Conservation (phyloP, 64 coral and sea anemone genomes). For the Orbicella faveolata region DNA sequence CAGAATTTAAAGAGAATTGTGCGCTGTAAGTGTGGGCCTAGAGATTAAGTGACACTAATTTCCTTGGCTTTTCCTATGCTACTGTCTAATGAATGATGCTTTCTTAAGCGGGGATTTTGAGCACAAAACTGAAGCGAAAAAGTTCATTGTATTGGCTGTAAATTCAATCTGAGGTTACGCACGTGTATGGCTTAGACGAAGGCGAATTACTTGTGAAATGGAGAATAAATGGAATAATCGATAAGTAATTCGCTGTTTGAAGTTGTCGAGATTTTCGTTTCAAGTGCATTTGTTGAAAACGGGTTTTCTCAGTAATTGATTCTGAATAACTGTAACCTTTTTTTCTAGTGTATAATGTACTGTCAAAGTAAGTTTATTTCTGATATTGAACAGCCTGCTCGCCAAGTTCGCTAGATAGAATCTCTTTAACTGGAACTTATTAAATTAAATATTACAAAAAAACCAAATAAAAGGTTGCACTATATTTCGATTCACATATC, state of each 20-base stretch:
- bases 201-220: background rate
- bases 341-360: conserved; percentile 13
- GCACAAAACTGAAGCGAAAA: background rate
- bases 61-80: conserved; percentile 17
- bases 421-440: background rate
- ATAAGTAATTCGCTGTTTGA: conserved; percentile 3
- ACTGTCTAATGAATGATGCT: background rate
- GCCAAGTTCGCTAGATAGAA: background rate
- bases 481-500: too few species aligned
- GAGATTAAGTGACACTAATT: conserved; percentile 22
- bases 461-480: background rate
- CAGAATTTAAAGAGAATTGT: conserved; percentile 29
- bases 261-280: background rate
- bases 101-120: background rate
- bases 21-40: background rate
- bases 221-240: background rate
- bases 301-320: conserved; percentile 10
- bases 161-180: background rate
- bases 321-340: conserved; percentile 35
- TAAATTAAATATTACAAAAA: background rate
- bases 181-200: background rate
- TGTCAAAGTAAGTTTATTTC: background rate
- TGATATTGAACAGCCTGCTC: background rate
- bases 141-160: background rate
- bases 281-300: conserved; percentile 18